Conservation (phyloP, 2,888 invertebrate genomes). For the Antitype chi region DNA sequence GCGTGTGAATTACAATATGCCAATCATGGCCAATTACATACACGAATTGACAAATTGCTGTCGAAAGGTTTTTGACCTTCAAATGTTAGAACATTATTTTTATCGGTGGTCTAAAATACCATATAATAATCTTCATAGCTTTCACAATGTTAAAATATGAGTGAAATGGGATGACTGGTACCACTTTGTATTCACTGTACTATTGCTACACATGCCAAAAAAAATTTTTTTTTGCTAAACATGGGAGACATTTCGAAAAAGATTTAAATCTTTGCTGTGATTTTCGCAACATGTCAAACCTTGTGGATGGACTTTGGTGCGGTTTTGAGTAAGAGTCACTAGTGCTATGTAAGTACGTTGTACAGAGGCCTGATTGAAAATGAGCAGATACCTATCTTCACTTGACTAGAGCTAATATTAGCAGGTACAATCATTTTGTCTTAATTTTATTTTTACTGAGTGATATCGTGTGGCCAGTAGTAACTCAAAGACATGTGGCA, state of each 20-base stretch:
- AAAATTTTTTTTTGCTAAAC: too few relatives aligned
- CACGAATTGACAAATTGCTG: conserved; percentile 78
- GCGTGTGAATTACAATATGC: conserved; percentile 74
- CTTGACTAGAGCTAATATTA: too few relatives aligned
- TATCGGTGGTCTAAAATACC: conserved; percentile 2
- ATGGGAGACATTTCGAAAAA: not conserved
- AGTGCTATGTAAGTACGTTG: not conserved
- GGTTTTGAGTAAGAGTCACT: not conserved
- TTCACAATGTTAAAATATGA: conserved; percentile 1
- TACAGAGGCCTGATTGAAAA: not conserved
- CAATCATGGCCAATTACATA: conserved; percentile 77
- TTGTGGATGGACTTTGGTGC: not conserved
- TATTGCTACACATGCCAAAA: not conserved
- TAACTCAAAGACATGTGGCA: conserved; percentile 21
- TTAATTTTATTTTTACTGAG: not conserved
- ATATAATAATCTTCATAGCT: not conserved
- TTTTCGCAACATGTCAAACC: not conserved
- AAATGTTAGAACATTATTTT: conserved; percentile 43
- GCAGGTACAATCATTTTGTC: too few relatives aligned
- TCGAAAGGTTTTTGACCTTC: conserved; percentile 81
- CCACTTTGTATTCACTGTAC: not conserved
- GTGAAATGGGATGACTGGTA: not conserved
- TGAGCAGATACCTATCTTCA: too few relatives aligned
- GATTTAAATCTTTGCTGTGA: not conserved
- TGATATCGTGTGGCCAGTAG: not conserved